Conservation (phyloP, 2,888 invertebrate species). For the Andrena haemorrhoa region DNA sequence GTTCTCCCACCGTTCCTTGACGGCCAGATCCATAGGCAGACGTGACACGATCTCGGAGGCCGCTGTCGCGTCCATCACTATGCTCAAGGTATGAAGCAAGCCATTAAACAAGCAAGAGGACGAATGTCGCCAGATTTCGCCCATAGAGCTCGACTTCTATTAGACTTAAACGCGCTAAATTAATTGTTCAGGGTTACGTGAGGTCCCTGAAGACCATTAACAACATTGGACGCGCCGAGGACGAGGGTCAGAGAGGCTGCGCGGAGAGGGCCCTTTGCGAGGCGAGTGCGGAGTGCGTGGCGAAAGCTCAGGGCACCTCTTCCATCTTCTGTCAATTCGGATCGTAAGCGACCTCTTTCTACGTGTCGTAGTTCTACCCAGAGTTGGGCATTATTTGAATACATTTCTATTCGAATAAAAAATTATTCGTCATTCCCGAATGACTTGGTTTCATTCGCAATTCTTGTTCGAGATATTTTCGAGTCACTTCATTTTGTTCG, state of each 20-base stretch:
- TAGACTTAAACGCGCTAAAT: background rate
- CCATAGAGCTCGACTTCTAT: background rate
- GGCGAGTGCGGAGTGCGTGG: slow-evolving; percentile 94
- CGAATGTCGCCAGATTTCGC: too few species aligned
- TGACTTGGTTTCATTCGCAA: too few species aligned
- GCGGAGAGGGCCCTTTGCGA: slow-evolving; percentile 90
- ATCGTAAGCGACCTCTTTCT: slow-evolving; percentile 89
- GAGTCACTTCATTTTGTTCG: too few species aligned
- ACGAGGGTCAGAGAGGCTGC: slow-evolving; percentile 94
- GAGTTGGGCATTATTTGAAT: too few species aligned
- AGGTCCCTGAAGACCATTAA: slow-evolving; percentile 88
- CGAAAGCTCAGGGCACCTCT: slow-evolving; percentile 89
- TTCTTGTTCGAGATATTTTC: too few species aligned
- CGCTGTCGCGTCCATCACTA: slow-evolving; percentile 93
- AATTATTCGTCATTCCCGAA: too few species aligned
- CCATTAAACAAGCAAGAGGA: too few species aligned
- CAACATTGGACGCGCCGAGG: slow-evolving; percentile 89
- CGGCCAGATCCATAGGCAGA: slow-evolving; percentile 93
- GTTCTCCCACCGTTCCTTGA: slow-evolving; percentile 95
- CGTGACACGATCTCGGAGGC: slow-evolving; percentile 96
- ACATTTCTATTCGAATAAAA: too few species aligned
- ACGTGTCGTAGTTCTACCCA: too few species aligned
- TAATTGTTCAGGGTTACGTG: slow-evolving; percentile 90
- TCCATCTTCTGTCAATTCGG: slow-evolving; percentile 96
- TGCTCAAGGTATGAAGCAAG: slow-evolving; percentile 89